A percentile compares a stretch with the other conserved stretches of the same genome.
These are phyloP conservation scores for Itoplectis maculator DNA, from an alignment of 2,888 invertebrate species.

Conservation along the genomic window DNA sequence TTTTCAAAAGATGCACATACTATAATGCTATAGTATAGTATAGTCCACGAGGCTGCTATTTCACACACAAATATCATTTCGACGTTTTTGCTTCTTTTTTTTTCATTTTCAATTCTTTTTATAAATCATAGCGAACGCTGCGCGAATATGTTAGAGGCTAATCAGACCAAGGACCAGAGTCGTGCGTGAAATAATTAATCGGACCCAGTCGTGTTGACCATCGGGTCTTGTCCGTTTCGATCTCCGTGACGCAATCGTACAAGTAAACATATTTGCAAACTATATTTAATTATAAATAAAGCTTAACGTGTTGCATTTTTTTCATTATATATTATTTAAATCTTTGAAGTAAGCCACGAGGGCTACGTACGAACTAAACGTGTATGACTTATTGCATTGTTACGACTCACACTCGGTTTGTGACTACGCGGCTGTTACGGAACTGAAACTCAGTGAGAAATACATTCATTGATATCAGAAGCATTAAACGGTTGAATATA, in stretches of 20 bases:
- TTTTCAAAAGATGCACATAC: constrained; percentile 57
- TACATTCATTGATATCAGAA: constrained; percentile 50
- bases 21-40: constrained; percentile 55
- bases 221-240: constrained; percentile 14
- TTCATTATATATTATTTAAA: constrained; percentile 58
- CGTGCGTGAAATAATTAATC: constrained; percentile 32
- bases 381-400: constrained; percentile 65
- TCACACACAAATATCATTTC: constrained; percentile 52
- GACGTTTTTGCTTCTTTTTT: constrained; percentile 23
- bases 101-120: constrained; percentile 35
- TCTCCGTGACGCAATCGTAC: constrained; percentile 19
- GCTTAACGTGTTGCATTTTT: constrained; percentile 28
- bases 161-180: constrained; percentile 37
- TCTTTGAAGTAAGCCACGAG: constrained; percentile 61
- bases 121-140: constrained; percentile 49
- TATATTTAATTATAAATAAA: constrained; percentile 56
- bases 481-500: constrained; percentile 40
- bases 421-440: constrained; percentile 3
- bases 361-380: constrained; percentile 58
- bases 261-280: constrained; percentile 41
- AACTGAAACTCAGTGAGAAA: constrained; percentile 39
- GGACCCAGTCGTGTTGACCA: constrained; percentile 8
- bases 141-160: constrained; percentile 48
- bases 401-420: constrained; percentile 22
- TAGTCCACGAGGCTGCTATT: constrained; percentile 62